Evolutionary conservation across 2,113 vertebrate species (phyloP).

Genomic region (Poeciliopsis retropinna): DNA sequence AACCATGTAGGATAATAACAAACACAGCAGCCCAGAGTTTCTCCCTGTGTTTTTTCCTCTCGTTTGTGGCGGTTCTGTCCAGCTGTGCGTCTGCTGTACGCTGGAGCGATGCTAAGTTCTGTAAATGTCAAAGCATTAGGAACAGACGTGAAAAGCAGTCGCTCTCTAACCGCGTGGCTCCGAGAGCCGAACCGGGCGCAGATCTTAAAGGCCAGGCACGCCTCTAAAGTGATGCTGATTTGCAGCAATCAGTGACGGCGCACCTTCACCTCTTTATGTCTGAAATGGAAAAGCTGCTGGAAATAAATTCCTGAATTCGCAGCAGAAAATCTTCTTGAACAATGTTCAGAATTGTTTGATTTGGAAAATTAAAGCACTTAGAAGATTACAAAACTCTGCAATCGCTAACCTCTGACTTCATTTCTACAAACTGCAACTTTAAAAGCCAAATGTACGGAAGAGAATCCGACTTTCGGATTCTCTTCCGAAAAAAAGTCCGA

Average conservation of each 20-base stretch:
- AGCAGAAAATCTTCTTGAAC: not conserved
- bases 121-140: conserved; percentile 67
- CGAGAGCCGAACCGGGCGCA: conserved; percentile 45
- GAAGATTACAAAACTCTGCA: too few species aligned
- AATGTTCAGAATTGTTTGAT: too few species aligned
- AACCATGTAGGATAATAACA: not conserved
- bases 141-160: conserved; percentile 33
- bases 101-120: conserved; percentile 26
- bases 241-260: conserved; percentile 26
- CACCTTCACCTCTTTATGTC: not conserved
- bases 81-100: conserved; percentile 28
- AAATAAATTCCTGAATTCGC: not conserved
- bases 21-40: not conserved
- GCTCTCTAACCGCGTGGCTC: conserved; percentile 3
- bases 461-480: too few species aligned
- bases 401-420: not conserved
- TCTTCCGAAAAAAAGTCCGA: too few species aligned
- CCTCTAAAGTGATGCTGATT: conserved; percentile 31
- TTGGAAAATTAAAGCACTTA: too few species aligned
- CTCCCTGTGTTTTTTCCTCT: not conserved
- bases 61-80: conserved; percentile 21
- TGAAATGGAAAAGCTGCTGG: not conserved
- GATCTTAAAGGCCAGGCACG: conserved; percentile 60
- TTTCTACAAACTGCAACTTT: not conserved
- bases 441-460: too few species aligned